phyloP scores from a whole-genome alignment of 2,797 vertebrate species.

The Acrossocheilus fasciatus region DNA sequence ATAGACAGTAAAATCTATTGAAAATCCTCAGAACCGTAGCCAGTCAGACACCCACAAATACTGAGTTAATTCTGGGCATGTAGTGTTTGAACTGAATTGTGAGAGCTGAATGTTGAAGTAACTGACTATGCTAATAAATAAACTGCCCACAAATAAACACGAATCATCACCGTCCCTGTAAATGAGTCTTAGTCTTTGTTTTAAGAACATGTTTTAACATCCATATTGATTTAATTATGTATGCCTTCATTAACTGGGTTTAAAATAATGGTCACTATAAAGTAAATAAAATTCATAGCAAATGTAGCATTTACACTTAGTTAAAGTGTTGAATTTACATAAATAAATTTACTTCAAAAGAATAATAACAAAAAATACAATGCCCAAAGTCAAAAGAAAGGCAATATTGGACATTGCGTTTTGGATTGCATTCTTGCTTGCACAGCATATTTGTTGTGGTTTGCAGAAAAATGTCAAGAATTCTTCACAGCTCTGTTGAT shows the following conservation, averaged over 20 bases:
- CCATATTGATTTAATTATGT: not conserved
- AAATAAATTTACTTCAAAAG: not conserved
- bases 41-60: constrained; percentile 24
- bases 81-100: not conserved
- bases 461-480: constrained; percentile 50
- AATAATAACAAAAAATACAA: not conserved
- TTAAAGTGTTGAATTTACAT: not conserved
- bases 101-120: not conserved
- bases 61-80: not conserved
- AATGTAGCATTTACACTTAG: not conserved
- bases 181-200: not conserved
- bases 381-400: not conserved
- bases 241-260: not conserved
- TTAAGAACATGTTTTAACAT: not conserved
- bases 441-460: constrained; percentile 48
- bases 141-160: not conserved
- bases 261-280: not conserved
- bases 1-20: constrained; percentile 64
- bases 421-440: constrained; percentile 1
- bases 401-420: not conserved
- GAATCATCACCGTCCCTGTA: not conserved
- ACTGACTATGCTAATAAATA: not conserved
- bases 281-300: not conserved
- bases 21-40: constrained; percentile 39
- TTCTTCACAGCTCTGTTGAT: constrained; percentile 37